Base-by-base conservation (phyloP, 2,888 invertebrate genomes). In the Drosophila borborema region DNA sequence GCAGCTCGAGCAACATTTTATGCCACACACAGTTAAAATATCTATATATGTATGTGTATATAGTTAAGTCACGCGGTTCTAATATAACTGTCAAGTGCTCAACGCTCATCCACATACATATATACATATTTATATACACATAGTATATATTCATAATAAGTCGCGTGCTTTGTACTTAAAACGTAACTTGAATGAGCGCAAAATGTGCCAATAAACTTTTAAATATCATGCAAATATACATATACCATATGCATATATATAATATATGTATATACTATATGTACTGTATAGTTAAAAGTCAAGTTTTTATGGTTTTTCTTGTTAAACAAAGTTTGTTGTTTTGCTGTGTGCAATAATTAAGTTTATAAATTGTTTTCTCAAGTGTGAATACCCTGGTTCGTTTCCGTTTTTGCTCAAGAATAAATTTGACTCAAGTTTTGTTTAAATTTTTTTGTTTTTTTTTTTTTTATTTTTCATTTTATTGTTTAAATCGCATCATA, bases 401-500 rank as follows among this genome's bases (percentile, higher is more conserved):
- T 55, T 78, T 78, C 78, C 81, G 81, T 20, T 54, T 20, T 38
- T 31, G 31, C 49, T 51, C 6, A 68, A 76, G 68, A 67, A 76
- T 72, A 63, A 80, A 71, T 70, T 51, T 67, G 53, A 63, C 55
- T 51, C 28, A 31, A 58, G 60, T 46, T 77, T 77, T 64, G 58
- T 82, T 83, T 73, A 77, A 82, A 68, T 70, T 74, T 82, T 66
- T 81, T 77, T 74, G 14, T 40, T 41, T 74, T 68, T 79, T 79
- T 79, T 79, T 59, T 76, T 77, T 82, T 82, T 81, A 81, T 77
- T 85, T 77, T 75, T 75, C 78, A 72, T 86, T 86, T 86, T 87
- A 86, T 86, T 86, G 87, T 86, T 87, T 86, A 87, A 86, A 86
- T 87, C 86, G 83, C 85, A 75, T 82, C 82, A 82, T 82, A 82